phyloP scores from a whole-genome alignment of 2,113 vertebrate species.

The Fregata magnificens region DNA sequence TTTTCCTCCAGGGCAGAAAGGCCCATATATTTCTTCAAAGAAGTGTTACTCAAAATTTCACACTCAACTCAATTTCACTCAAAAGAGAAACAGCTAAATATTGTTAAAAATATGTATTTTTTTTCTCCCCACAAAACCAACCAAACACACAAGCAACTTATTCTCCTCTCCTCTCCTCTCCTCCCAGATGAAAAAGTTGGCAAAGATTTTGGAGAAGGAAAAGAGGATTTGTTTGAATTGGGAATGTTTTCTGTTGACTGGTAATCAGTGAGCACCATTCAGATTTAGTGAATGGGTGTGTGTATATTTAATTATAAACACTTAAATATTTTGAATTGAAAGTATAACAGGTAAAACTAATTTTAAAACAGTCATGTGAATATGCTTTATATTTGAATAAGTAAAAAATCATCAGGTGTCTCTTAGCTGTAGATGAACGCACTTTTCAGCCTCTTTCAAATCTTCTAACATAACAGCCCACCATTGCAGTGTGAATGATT shows the following conservation, averaged over 20 bases:
- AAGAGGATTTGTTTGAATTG: neutral
- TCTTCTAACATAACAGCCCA: neutral
- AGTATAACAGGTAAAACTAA: neutral
- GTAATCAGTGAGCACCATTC: neutral
- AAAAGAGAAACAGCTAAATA: too few relatives aligned
- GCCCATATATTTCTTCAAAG: neutral
- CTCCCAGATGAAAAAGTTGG: neutral
- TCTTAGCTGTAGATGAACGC: neutral
- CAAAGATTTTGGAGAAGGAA: neutral
- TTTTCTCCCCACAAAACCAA: neutral
- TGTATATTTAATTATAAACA: neutral
- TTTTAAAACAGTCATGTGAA: neutral
- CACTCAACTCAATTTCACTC: too few relatives aligned
- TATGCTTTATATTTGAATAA: neutral
- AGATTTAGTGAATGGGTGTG: neutral
- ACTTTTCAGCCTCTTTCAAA: neutral
- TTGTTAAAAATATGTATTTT: neutral
- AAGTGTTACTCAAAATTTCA: neutral
- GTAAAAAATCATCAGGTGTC: neutral
- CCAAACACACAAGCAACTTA: neutral
- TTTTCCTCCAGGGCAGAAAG: neutral
- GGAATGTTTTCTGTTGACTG: neutral
- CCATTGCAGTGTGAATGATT: rapidly evolving
- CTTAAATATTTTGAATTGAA: neutral
- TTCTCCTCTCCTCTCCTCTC: neutral